These are phyloP conservation scores for Zoroaster sp. DNA, from an alignment of 53 echinoderm and acorn worm species.

Conservation along the genomic window DNA sequence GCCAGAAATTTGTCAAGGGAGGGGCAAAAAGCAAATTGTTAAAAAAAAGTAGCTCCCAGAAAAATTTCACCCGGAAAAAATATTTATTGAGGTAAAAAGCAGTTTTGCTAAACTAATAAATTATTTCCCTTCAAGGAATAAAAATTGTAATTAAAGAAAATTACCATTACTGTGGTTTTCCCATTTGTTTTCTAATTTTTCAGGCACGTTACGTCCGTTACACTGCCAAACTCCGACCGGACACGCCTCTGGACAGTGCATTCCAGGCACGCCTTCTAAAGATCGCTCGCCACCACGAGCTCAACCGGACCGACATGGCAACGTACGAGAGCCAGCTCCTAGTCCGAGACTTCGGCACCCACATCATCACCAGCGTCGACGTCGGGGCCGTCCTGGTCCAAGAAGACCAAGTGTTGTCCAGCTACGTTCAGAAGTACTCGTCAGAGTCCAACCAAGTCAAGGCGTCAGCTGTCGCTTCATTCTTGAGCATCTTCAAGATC, in stretches of 20 bases:
- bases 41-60: no score
- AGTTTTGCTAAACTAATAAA: no score
- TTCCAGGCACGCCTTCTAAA: conserved; percentile 1
- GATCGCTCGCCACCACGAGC: conserved; percentile 30
- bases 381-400: conserved; percentile 35
- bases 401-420: conserved; percentile 46
- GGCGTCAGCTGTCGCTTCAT: conserved; percentile 43
- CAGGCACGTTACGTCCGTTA: conserved; percentile 52
- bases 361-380: conserved; percentile 42
- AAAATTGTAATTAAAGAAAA: no score
- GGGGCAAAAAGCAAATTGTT: no score
- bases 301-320: conserved; percentile 42
- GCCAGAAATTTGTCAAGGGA: no score
- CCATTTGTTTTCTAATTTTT: no score
- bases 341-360: conserved; percentile 55
- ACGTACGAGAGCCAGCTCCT: conserved; percentile 45
- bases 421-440: conserved; percentile 33
- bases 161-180: no score
- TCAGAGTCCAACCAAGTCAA: conserved; percentile 30
- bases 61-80: no score
- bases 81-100: no score
- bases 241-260: conserved; percentile 11
- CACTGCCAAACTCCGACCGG: conserved; percentile 12
- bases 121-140: no score
- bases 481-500: conserved; percentile 28